Evolutionary conservation across 1,140 invertebrate genomes (phyloP).

Genomic region (Alviniconcha marisindica): DNA sequence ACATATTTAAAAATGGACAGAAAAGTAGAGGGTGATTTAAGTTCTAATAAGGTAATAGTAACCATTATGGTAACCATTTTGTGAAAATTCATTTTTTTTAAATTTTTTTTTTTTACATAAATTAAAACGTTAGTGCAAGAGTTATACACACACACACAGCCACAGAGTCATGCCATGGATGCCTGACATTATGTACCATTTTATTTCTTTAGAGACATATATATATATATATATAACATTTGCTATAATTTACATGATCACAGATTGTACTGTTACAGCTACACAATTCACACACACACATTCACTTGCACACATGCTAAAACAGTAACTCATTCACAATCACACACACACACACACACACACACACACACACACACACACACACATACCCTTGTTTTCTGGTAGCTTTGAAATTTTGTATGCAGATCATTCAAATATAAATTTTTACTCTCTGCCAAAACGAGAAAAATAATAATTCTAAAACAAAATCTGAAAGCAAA

Average conservation of each 20-base stretch:
- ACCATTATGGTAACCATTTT: too few species aligned
- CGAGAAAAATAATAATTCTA: background rate
- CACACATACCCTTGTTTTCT: background rate
- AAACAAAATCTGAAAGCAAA: background rate
- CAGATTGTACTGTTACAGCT: background rate
- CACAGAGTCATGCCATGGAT: too few species aligned
- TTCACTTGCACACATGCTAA: background rate
- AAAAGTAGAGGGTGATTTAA: too few species aligned
- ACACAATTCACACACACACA: conserved; percentile 14
- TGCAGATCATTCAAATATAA: background rate
- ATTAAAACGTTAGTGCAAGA: too few species aligned
- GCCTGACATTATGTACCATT: too few species aligned
- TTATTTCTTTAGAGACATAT: background rate
- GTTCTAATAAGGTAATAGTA: too few species aligned
- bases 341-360: conserved; percentile 17
- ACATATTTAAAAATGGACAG: too few species aligned
- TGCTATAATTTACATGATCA: background rate
- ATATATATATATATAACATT: background rate
- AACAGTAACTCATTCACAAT: background rate
- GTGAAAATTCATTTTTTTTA: too few species aligned
- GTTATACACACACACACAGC: too few species aligned
- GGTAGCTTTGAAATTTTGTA: background rate
- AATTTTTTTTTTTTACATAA: too few species aligned
- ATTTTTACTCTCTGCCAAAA: background rate
- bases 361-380: background rate